A percentile compares a stretch with the other conserved stretches of the same genome.
These are phyloP conservation scores for Xestia xanthographa DNA, from an alignment of 2,888 invertebrate genomes.

Conservation along the genomic window DNA sequence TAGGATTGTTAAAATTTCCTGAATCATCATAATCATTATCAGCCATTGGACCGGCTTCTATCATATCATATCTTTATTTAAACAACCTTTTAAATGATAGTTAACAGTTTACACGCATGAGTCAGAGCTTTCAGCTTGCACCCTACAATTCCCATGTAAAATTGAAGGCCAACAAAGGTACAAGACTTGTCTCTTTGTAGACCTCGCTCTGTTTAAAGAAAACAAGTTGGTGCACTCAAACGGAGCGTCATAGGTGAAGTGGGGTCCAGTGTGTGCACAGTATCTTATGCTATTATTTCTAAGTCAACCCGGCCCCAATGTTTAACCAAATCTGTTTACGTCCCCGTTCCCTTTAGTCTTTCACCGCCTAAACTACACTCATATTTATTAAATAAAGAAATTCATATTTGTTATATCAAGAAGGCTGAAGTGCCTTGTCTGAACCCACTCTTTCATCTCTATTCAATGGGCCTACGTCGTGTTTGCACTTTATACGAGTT, in stretches of 20 bases:
- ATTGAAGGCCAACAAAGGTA: constrained; percentile 68
- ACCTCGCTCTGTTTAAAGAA: constrained; percentile 86
- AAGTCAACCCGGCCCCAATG: constrained; percentile 85
- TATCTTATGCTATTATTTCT: constrained; percentile 90
- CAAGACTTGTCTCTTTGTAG: constrained; percentile 72
- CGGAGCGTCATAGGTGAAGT: constrained; percentile 85
- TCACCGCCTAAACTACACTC: constrained; percentile 81
- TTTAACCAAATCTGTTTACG: constrained; percentile 88
- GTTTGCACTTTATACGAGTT: constrained; percentile 46
- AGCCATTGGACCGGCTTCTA: constrained; percentile 32
- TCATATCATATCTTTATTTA: constrained; percentile 44
- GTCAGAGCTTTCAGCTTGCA: constrained; percentile 58
- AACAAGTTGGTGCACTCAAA: constrained; percentile 87
- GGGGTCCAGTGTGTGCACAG: constrained; percentile 84
- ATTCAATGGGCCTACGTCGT: constrained; percentile 54
- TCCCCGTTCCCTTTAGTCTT: constrained; percentile 86
- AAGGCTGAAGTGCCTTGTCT: constrained; percentile 63
- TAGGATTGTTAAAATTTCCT: neutral
- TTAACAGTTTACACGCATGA: constrained; percentile 44
- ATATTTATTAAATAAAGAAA: constrained; percentile 76
- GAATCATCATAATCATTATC: constrained; percentile 28
- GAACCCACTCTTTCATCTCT: constrained; percentile 64
- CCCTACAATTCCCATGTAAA: constrained; percentile 68
- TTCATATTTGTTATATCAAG: constrained; percentile 71
- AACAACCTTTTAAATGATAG: constrained; percentile 48